phyloP scores from a whole-genome alignment of 2,888 invertebrate genomes.

The Trypoxylon attenuatum region DNA sequence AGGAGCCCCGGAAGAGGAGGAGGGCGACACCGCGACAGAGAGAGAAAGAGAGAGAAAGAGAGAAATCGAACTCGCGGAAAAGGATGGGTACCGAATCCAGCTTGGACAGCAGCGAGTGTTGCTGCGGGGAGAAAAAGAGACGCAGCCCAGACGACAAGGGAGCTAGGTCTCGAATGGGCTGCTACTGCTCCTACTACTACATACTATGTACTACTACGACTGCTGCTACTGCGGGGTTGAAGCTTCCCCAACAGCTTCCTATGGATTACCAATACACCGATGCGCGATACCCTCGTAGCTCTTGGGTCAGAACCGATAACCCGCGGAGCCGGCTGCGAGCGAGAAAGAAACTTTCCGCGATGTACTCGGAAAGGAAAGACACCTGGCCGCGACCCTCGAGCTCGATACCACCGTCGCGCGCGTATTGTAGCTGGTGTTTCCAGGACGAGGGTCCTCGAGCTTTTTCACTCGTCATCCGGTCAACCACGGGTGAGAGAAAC shows the following conservation, averaged over 20 bases:
- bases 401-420: slow-evolving; percentile 45
- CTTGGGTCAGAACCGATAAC: no score
- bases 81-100: no score
- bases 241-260: slow-evolving; percentile 35
- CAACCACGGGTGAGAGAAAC: no score
- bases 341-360: not conserved
- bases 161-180: no score
- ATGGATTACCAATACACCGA: slow-evolving; percentile 76
- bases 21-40: slow-evolving; percentile 11
- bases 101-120: slow-evolving; percentile 10
- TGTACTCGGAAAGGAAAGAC: slow-evolving; percentile 1
- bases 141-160: no score
- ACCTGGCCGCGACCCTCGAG: slow-evolving; percentile 54
- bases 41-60: slow-evolving; percentile 20
- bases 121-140: no score
- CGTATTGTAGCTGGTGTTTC: slow-evolving; percentile 52
- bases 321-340: not conserved
- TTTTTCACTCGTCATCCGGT: not conserved
- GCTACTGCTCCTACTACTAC: no score
- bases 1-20: no score
- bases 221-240: slow-evolving; percentile 19
- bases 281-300: no score
- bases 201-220: not conserved
- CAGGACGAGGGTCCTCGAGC: slow-evolving; percentile 55
- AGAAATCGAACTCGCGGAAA: slow-evolving; percentile 20